These are phyloP conservation scores for Amiota communis DNA, from an alignment of 2,888 invertebrate species.

Conservation along the genomic window DNA sequence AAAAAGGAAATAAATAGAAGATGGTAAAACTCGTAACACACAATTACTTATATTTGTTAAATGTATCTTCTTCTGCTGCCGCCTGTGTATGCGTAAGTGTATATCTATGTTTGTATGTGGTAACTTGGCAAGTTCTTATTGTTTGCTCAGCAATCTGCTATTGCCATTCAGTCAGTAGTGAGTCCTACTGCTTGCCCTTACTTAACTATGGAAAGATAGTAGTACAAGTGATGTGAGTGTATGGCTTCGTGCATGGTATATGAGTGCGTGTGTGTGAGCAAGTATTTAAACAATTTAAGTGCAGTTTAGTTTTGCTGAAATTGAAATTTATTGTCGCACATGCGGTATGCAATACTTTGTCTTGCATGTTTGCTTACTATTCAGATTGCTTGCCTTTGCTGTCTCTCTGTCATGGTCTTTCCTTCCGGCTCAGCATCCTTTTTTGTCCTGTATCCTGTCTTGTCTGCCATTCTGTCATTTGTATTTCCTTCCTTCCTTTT, in stretches of 20 bases:
- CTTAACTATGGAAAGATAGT: too few species aligned
- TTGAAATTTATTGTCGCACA: slow-evolving; percentile 51
- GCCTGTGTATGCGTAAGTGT: background rate
- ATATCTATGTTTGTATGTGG: slow-evolving; percentile 16
- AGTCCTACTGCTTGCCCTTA: background rate
- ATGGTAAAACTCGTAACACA: slow-evolving; percentile 5
- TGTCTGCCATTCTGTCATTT: background rate
- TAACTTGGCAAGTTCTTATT: slow-evolving; percentile 15
- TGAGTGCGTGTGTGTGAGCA: slow-evolving; percentile 26
- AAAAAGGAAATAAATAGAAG: too few species aligned
- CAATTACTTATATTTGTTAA: slow-evolving; percentile 15
- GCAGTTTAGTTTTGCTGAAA: slow-evolving; percentile 46
- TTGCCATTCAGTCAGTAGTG: background rate
- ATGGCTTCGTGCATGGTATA: slow-evolving; percentile 10
- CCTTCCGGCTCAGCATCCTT: background rate
- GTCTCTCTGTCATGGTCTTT: background rate
- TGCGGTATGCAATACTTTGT: slow-evolving; percentile 26
- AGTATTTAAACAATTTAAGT: slow-evolving; percentile 50
- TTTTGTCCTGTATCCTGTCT: background rate
- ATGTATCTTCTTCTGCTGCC: too few species aligned
- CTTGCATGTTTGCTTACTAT: slow-evolving; percentile 37
- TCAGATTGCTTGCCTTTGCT: slow-evolving; percentile 13
- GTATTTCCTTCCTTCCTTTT: slow-evolving; percentile 13
- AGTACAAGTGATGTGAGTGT: background rate
- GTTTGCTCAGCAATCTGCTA: background rate